Conservation (phyloP, 1,140 invertebrate genomes). For the Phymastichus coffea region DNA sequence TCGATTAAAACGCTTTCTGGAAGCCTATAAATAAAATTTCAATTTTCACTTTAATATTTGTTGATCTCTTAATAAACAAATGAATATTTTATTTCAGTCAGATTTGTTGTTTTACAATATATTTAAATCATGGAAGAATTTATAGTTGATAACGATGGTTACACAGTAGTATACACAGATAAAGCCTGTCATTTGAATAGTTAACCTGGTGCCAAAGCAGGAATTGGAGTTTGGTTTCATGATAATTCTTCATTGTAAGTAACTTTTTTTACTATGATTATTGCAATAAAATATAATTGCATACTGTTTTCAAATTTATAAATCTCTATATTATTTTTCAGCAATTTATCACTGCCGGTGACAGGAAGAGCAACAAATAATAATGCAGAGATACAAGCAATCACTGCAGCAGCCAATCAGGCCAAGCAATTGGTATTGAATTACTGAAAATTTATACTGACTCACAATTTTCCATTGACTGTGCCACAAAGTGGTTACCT, state of each 20-base stretch:
- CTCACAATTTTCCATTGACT: neutral
- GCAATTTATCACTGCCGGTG: neutral
- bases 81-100: no score
- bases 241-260: neutral
- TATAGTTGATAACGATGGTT: no score
- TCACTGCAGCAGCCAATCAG: neutral
- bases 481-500: neutral
- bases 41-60: no score
- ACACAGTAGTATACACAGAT: neutral
- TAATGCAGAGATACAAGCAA: neutral
- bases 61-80: no score
- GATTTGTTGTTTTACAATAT: no score
- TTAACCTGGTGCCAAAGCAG: neutral
- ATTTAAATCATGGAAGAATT: no score
- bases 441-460: neutral
- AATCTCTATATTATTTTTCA: neutral
- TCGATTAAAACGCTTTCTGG: no score
- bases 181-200: neutral
- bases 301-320: neutral
- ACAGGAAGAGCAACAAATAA: neutral
- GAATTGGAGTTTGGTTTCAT: neutral
- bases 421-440: neutral
- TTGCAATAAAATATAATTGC: neutral
- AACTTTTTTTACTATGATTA: neutral
- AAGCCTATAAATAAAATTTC: no score